phyloP scores from a whole-genome alignment of 2,888 invertebrate species.

The Drosophila anomalata region DNA sequence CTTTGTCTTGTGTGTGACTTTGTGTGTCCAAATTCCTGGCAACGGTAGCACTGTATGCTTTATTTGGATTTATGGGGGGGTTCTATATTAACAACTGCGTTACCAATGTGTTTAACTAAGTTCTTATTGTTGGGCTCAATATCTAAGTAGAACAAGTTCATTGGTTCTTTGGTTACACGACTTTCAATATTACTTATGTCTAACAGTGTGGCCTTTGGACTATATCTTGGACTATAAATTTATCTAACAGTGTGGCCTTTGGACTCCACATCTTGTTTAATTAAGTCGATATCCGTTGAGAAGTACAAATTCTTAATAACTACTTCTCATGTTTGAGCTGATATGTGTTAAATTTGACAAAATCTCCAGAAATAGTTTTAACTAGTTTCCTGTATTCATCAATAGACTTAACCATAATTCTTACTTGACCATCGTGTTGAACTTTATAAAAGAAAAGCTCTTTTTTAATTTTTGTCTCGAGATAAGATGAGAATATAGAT shows the following conservation, averaged over 20 bases:
- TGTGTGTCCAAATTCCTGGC: slow-evolving; percentile 41
- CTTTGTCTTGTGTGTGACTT: slow-evolving; percentile 7
- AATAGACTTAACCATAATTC: slow-evolving; percentile 11
- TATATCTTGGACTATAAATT: too few relatives aligned
- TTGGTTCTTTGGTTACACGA: slow-evolving; percentile 24
- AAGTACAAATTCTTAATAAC: slow-evolving; percentile 5
- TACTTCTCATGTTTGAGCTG: slow-evolving; percentile 13
- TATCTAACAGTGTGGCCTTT: too few relatives aligned
- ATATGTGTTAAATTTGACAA: slow-evolving; percentile 14
- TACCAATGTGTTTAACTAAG: slow-evolving; percentile 18
- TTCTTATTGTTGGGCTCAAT: slow-evolving; percentile 33
- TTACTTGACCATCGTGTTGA: too few relatives aligned
- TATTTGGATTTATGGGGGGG: slow-evolving; percentile 18
- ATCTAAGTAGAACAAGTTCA: slow-evolving; percentile 23
- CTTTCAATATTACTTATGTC: slow-evolving; percentile 28
- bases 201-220: slow-evolving; percentile 25
- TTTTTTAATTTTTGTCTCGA: too few relatives aligned
- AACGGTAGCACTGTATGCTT: slow-evolving; percentile 33
- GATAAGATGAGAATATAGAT: too few relatives aligned
- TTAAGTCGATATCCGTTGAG: too few relatives aligned
- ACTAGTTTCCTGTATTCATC: slow-evolving; percentile 9
- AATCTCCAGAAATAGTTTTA: neutral
- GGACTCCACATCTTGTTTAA: slow-evolving; percentile 15
- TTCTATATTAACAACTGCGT: slow-evolving; percentile 23
- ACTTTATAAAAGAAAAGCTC: too few relatives aligned